Conservation (phyloP, 2,888 invertebrate species). For the Agonopterix alstromeriana region DNA sequence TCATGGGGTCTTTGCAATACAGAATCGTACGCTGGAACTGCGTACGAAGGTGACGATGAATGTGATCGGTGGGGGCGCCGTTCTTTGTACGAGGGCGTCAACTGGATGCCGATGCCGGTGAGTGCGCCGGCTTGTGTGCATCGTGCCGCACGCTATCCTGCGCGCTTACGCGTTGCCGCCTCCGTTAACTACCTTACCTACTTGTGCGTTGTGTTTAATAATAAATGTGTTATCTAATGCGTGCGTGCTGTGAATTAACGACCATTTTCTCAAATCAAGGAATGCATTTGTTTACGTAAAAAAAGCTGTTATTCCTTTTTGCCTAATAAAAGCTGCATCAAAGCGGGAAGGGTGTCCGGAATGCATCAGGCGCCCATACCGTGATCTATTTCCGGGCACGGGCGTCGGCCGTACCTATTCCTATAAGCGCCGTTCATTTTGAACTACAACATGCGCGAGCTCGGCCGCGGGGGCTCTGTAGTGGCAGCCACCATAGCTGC, state of each 20-base stretch:
- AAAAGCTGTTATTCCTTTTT: constrained; percentile 23
- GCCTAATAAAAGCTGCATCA: constrained; percentile 46
- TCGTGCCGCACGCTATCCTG: constrained; percentile 37
- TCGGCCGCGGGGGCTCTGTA: constrained; percentile 75
- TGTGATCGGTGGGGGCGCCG: constrained; percentile 42
- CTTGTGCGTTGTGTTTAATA: constrained; percentile 27
- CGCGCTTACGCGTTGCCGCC: constrained; percentile 26
- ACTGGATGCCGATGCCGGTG: constrained; percentile 53
- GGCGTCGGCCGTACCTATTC: constrained; percentile 64
- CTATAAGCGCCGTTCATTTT: constrained; percentile 65
- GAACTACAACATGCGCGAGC: constrained; percentile 72
- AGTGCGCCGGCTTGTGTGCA: constrained; percentile 51
- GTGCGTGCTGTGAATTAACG: constrained; percentile 7
- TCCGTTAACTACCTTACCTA: constrained; percentile 7
- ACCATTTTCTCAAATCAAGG: constrained; percentile 1
- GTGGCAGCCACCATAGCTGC: constrained; percentile 77
- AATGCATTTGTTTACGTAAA: constrained; percentile 14
- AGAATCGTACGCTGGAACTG: constrained; percentile 28
- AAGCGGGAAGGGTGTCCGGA: constrained; percentile 56
- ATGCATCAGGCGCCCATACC: constrained; percentile 61
- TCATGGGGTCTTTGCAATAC: constrained; percentile 31
- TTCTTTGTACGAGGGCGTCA: constrained; percentile 68
- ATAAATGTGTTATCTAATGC: constrained; percentile 4
- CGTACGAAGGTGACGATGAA: constrained; percentile 31
- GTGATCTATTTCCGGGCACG: constrained; percentile 72